Evolutionary conservation across 2,797 vertebrate genomes (phyloP), one percentile per base, ranked within the genome.

Genomic region (Todus mexicanus): DNA sequence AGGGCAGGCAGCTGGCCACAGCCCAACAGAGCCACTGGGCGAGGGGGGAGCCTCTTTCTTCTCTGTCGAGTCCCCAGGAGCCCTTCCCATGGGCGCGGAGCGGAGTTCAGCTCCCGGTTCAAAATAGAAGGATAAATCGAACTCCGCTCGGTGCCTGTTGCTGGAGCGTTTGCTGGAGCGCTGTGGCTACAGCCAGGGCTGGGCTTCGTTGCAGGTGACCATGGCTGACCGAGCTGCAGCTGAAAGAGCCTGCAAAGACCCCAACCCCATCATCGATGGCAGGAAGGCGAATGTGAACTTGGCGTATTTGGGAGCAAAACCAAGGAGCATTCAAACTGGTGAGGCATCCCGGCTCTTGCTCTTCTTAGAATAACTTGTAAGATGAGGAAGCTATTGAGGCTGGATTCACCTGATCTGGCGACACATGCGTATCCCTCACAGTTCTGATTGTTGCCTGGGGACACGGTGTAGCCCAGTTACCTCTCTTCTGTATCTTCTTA

Each of bases 241-340:
- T 4, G 99, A 99, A 69, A 96, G 99, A 75, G 99, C 99, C 8
- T 99, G 99, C 96, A 99, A 99, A 97, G 99, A 99, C 95, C 99
- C 99, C 9, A 99, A 99, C 92, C 99, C 99, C 92, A 99, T 99
- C 95, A 99, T 99, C 6, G 99, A 99, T 21, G 99, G 99, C 91
- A 98, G 99, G 90, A 99, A 99, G 96, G 99, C 99, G 50, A 99
- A 99, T 0, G 99, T 99, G 93, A 99, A 99, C 98, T 97, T 99
- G 96, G 99, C 99, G 1, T 99, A 99, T 96, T 97, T 99, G 95
- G 99, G 99, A 18, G 99, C 99, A 92, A 99, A 99, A 96, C 99
- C 99, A 7, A 98, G 99, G 91, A 99, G 98, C 96, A 97, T 99
- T 94, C 99, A 99, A 96, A 98, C 99, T 74, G 99, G 99, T 99